Percentiles rank a stretch among this genome's conserved stretches.
Conservation (phyloP, 2,797 vertebrate genomes). For the Apogon hyalosoma region DNA sequence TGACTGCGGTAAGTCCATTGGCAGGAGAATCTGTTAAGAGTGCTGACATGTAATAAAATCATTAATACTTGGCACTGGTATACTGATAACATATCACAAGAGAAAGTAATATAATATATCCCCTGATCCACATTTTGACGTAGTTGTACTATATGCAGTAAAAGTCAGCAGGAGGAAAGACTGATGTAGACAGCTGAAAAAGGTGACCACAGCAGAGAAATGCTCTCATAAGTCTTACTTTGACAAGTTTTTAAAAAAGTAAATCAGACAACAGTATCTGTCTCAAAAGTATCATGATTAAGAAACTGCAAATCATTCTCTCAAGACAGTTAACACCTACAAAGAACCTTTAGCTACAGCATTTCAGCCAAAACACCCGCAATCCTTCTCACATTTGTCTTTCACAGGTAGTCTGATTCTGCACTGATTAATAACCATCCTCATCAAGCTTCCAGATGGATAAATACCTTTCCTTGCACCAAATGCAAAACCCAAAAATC, state of each 20-base stretch:
- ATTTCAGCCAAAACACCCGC: constrained; percentile 6
- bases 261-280: background rate
- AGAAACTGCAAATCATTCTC: constrained; percentile 20
- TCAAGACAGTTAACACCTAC: constrained; percentile 22
- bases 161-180: no score
- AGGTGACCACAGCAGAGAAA: no score
- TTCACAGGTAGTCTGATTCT: constrained; percentile 13
- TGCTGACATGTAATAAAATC: no score
- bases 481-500: constrained; percentile 53
- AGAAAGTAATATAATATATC: no score
- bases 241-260: background rate
- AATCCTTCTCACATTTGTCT: background rate
- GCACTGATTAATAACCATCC: constrained; percentile 28
- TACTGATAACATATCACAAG: no score
- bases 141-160: no score
- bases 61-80: no score
- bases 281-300: constrained; percentile 2
- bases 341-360: constrained; percentile 20
- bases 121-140: no score
- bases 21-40: no score
- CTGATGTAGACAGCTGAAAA: no score
- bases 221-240: no score
- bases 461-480: constrained; percentile 48
- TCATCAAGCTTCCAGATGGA: constrained; percentile 26
- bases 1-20: no score